phyloP scores from a whole-genome alignment of 2,797 vertebrate species.

The Rhincodon typus region DNA sequence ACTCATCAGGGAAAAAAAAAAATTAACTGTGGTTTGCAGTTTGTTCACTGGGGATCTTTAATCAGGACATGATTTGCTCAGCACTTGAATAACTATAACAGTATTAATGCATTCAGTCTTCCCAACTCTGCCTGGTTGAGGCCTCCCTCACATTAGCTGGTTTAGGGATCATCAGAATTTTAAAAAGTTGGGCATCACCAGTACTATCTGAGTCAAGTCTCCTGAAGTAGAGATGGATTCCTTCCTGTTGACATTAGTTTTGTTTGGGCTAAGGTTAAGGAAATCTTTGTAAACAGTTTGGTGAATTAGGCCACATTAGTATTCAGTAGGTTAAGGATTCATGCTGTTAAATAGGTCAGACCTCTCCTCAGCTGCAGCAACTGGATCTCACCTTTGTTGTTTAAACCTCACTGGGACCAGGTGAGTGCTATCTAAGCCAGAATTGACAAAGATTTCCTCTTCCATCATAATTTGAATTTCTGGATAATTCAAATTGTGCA shows the following conservation, averaged over 20 bases:
- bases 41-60: neutral
- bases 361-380: neutral
- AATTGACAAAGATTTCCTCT: neutral
- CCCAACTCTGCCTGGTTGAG: neutral
- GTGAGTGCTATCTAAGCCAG: neutral
- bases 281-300: neutral
- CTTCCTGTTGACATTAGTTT: neutral
- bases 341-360: neutral
- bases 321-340: neutral
- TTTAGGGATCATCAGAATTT: neutral
- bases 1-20: neutral
- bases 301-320: neutral
- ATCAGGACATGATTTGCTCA: neutral
- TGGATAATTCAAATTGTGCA: neutral
- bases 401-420: neutral
- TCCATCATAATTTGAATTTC: no score
- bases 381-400: neutral
- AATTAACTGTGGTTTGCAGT: neutral
- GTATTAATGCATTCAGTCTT: neutral
- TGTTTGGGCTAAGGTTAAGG: neutral
- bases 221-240: neutral
- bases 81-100: neutral
- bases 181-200: neutral
- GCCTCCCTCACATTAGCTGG: neutral
- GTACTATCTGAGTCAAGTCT: neutral